Evolutionary conservation across 2,888 invertebrate genomes (phyloP).

Genomic region (Coremacera marginata): DNA sequence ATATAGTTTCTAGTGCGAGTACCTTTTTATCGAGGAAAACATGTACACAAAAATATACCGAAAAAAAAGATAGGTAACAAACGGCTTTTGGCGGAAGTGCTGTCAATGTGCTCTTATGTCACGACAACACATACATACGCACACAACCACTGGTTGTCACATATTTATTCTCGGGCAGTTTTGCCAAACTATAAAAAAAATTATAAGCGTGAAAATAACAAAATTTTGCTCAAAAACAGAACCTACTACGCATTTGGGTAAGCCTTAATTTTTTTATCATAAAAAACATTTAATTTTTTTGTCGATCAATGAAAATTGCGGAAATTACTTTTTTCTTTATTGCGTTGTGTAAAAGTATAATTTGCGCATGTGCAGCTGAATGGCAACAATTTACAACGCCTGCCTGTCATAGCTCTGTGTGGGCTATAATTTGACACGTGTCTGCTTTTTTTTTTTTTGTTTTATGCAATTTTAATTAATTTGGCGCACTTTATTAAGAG

Average conservation of each 20-base stretch:
- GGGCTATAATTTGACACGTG: neutral
- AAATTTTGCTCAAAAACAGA: neutral
- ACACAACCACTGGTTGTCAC: neutral
- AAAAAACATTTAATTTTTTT: neutral
- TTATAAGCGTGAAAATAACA: neutral
- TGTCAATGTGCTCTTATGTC: constrained; percentile 11
- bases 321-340: neutral
- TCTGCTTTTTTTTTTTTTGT: neutral
- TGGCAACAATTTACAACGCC: constrained; percentile 16
- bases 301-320: neutral
- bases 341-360: neutral
- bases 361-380: constrained; percentile 15
- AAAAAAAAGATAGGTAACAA: neutral
- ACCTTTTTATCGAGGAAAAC: neutral
- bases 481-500: neutral
- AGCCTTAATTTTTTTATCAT: neutral
- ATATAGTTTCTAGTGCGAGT: neutral
- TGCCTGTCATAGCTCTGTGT: constrained; percentile 4
- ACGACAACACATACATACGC: constrained; percentile 17
- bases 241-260: neutral
- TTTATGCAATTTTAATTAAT: neutral
- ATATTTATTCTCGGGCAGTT: neutral
- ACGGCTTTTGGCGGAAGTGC: constrained; percentile 15
- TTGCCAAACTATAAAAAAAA: neutral
- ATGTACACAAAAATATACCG: neutral